phyloP scores from a whole-genome alignment of 2,888 invertebrate species.

The Lagria hirta region DNA sequence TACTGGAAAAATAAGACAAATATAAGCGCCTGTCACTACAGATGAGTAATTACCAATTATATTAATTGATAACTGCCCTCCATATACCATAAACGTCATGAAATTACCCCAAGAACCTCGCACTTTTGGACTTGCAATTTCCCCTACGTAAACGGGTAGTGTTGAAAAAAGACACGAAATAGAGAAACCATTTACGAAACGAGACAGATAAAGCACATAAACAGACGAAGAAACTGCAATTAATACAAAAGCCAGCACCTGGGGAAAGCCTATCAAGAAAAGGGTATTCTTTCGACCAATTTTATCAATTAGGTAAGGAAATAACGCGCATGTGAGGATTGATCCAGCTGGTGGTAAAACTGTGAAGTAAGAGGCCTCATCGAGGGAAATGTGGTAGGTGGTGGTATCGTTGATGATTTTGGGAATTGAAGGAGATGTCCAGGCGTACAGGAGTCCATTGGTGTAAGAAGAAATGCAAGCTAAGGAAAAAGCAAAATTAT shows the following conservation, averaged over 20 bases:
- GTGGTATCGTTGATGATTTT: constrained; percentile 38
- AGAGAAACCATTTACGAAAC: constrained; percentile 37
- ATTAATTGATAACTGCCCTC: constrained; percentile 47
- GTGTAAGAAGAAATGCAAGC: constrained; percentile 28
- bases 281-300: constrained; percentile 35
- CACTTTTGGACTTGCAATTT: constrained; percentile 40
- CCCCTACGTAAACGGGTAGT: constrained; percentile 41
- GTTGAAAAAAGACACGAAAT: constrained; percentile 37
- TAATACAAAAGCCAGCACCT: constrained; percentile 36
- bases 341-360: constrained; percentile 39
- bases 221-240: constrained; percentile 34
- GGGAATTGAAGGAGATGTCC: constrained; percentile 47
- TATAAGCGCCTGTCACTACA: constrained; percentile 57
- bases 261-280: constrained; percentile 37
- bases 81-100: constrained; percentile 33
- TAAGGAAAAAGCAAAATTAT: too few relatives aligned
- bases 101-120: constrained; percentile 43
- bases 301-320: constrained; percentile 14
- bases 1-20: constrained; percentile 61
- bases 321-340: constrained; percentile 21
- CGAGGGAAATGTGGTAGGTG: constrained; percentile 39
- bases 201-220: constrained; percentile 40
- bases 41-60: constrained; percentile 60
- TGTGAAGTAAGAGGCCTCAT: constrained; percentile 44
- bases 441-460: constrained; percentile 35